Conservation (phyloP, 2,113 vertebrate genomes). For the Sceloporus tristichus region DNA sequence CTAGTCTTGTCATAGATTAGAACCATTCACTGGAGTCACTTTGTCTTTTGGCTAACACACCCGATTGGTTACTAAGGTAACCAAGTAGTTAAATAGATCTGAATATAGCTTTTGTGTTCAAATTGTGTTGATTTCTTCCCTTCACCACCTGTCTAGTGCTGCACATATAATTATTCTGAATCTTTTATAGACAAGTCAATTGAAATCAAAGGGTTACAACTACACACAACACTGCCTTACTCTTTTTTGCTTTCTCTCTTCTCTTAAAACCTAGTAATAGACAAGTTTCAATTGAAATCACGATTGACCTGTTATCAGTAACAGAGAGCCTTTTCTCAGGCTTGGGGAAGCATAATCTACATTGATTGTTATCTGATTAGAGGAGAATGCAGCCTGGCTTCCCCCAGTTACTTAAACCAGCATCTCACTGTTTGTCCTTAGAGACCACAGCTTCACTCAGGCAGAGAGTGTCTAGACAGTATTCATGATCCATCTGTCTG, state of each 20-base stretch:
- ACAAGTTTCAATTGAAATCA: conserved; percentile 47
- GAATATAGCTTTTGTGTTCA: not conserved
- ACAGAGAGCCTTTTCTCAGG: conserved; percentile 37
- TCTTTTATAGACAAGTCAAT: conserved; percentile 22
- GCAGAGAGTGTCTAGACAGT: conserved; percentile 95
- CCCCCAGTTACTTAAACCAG: conserved; percentile 81
- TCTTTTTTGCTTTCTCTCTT: not conserved
- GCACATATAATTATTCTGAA: conserved; percentile 15
- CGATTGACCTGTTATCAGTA: conserved; percentile 57
- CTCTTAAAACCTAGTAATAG: conserved; percentile 29
- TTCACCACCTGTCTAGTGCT: not conserved
- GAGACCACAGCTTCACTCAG: conserved; percentile 84
- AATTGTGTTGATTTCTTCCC: not conserved
- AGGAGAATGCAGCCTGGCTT: conserved; percentile 77
- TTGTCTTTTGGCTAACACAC: conserved; percentile 26
- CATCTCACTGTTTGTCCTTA: conserved; percentile 81
- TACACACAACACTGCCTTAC: not conserved
- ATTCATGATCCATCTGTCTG: conserved; percentile 99
- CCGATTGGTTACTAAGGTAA: conserved; percentile 29
- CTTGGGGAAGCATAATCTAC: conserved; percentile 53
- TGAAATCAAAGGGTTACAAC: conserved; percentile 52
- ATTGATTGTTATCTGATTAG: conserved; percentile 73
- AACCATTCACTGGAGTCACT: not conserved
- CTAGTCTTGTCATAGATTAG: not conserved
- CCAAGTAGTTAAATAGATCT: not conserved